Conservation (phyloP, 2,797 vertebrate species). For the Iguana delicatissima region DNA sequence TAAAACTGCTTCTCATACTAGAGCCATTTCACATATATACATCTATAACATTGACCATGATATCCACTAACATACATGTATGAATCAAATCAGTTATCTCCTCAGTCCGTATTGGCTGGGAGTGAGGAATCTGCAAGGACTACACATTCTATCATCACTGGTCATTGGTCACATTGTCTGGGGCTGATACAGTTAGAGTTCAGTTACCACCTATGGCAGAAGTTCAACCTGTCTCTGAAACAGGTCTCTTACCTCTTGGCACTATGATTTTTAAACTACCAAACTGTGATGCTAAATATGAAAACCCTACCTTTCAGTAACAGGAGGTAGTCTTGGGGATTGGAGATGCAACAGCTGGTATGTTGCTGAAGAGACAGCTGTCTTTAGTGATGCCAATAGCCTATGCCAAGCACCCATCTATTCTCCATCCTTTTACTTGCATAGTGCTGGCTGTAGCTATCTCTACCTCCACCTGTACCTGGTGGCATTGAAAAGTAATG, state of each 20-base stretch:
- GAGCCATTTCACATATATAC: not conserved
- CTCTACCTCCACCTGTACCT: too few relatives aligned
- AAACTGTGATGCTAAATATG: not conserved
- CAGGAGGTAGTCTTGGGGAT: too few relatives aligned
- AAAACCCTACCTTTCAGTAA: too few relatives aligned
- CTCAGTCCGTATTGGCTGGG: not conserved
- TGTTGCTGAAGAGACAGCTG: too few relatives aligned
- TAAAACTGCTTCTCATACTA: not conserved
- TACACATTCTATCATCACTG: not conserved
- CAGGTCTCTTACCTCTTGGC: not conserved
- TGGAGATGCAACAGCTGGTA: too few relatives aligned
- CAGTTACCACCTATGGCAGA: not conserved
- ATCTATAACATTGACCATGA: not conserved
- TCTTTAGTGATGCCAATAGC: too few relatives aligned
- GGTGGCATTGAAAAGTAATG: too few relatives aligned
- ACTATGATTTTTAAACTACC: not conserved
- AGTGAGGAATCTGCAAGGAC: not conserved
- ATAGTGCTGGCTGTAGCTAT: not conserved
- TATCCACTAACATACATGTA: not conserved
- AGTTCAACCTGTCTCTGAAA: not conserved
- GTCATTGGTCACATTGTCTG: not conserved
- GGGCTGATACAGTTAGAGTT: not conserved
- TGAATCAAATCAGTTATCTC: not conserved
- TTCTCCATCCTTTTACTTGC: not conserved
- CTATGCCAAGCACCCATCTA: too few relatives aligned